Base-by-base conservation (phyloP, 2,113 vertebrate genomes). In the Zootoca vivipara region DNA sequence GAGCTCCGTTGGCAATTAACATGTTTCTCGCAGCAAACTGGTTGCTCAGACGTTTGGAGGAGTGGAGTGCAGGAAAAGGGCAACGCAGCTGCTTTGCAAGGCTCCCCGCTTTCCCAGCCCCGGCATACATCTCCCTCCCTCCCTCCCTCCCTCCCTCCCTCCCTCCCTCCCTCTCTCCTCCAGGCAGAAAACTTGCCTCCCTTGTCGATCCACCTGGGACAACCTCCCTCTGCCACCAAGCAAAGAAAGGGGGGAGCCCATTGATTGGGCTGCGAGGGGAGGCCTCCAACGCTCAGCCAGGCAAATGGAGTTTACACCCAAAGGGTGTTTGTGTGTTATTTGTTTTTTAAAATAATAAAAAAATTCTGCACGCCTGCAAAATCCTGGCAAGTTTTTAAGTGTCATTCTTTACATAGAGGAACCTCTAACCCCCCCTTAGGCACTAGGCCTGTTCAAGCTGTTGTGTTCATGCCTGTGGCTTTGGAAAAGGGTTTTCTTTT, bases 1-100 rank as follows among this genome's bases (percentile, higher is more conserved):
- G 98, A 98, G 98, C 98, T 98, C 98, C 97, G 96, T 96, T 96
- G 98, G 97, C 98, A 98, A 98, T 99, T 98, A 98, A 98, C 98
- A 98, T 98, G 98, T 98, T 98, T 98, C 98, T 97, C 96, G 97
- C 97, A 97, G 98, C 96, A 97, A 97, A 96, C 97, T 90, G 97
- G 98, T 98, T 99, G 98, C 98, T 99, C 98, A 99, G 98, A 98
- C 97, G 97, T 97, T 97, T 96, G 93, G 93, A 97, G 97, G 35
- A 98, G 97, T 94, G 95, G 96, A 97, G 97, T 97, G 97, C 98
- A 96, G 97, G 97, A 99, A 99, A 99, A 98, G 98, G 97, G 93
- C 98, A 99, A 98, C 98, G 96, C 96, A 95, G 96, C 96, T 96
- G 95, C 96, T 97, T 97, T 3, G 95, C 91, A 94, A 97, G 96